Evolutionary conservation across 1,140 invertebrate species (phyloP), one percentile per base, ranked within the genome.

Genomic region (Campodea augens): DNA sequence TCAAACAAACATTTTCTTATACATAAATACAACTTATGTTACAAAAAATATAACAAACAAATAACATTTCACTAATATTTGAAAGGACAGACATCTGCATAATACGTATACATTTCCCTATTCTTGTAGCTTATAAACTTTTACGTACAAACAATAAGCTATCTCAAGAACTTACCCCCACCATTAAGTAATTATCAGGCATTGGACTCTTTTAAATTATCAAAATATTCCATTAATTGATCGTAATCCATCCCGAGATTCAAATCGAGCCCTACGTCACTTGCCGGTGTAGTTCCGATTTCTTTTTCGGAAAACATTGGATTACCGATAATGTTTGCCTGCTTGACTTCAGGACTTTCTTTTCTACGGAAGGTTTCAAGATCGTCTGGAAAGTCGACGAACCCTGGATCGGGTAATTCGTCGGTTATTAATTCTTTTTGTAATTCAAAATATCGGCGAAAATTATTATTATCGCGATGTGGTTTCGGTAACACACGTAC

Each of bases 201-300:
- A 54, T 69, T 75, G 2, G 74, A 75, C 64, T 80, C 90, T 72
- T 95, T 95, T 55, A 96, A 70, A 70, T 90, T 93, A 64, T 92
- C 86, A 71, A 96, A 93, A 66, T 95, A 92, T 57, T 90, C 81
- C 82, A 92, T 88, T 58, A 96, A 84, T 69, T 93, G 84, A 58
- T 93, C 86, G 63, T 95, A 93, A 60, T 93, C 86, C 84, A 95
- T 88, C 53, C 85, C 85, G 47, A 82, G 69, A 53, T 78, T 75
- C 13, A 87, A 67, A 61, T 82, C 80, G 4, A 41, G 15, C 18
- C 39, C 39, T 13, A 41, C 39, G n/a, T 41, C 39, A 22, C 18
- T 41, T 58, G 4, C 55, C 57, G 21, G 55, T 46, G 65, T 53
- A 5, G 54, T 57, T 5, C 29, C 43, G 46, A 53, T 51, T 51